Conservation (phyloP, 2,888 invertebrate species). For the Artemia sinica region DNA sequence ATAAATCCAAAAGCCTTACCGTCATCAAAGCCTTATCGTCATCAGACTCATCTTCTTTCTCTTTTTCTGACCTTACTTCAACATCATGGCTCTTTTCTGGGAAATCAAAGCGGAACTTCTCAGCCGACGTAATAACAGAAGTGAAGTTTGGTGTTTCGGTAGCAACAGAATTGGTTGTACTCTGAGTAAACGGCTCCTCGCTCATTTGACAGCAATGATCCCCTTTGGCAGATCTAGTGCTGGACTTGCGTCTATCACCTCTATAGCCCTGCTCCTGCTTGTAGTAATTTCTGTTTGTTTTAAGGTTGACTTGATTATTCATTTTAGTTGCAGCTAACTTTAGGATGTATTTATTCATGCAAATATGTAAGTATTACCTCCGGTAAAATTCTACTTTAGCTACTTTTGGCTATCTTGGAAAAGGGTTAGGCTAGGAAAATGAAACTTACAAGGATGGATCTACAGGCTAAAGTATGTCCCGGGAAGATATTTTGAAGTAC, state of each 20-base stretch:
- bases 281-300: too few species aligned
- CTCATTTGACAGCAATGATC: conserved; percentile 19
- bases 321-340: too few species aligned
- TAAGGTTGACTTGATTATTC: too few species aligned
- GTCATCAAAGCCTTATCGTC: conserved; percentile 49
- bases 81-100: conserved; percentile 2
- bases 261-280: too few species aligned
- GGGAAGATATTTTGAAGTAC: too few species aligned
- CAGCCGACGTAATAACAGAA: not conserved
- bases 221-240: conserved; percentile 28
- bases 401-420: too few species aligned
- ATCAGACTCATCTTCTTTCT: conserved; percentile 44
- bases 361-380: too few species aligned
- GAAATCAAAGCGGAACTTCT: conserved; percentile 1
- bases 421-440: too few species aligned
- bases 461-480: too few species aligned
- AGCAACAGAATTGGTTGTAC: conserved; percentile 3
- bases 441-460: too few species aligned
- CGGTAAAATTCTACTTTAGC: too few species aligned
- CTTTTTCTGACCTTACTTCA: conserved; percentile 26
- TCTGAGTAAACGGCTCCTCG: conserved; percentile 3
- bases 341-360: too few species aligned
- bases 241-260: conserved; percentile 78
- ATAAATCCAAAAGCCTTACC: conserved; percentile 30
- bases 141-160: conserved; percentile 10